A percentile compares a stretch with the other conserved stretches of the same genome.
These are phyloP conservation scores for Fregata magnificens DNA, from an alignment of 2,113 vertebrate genomes.

Conservation along the genomic window DNA sequence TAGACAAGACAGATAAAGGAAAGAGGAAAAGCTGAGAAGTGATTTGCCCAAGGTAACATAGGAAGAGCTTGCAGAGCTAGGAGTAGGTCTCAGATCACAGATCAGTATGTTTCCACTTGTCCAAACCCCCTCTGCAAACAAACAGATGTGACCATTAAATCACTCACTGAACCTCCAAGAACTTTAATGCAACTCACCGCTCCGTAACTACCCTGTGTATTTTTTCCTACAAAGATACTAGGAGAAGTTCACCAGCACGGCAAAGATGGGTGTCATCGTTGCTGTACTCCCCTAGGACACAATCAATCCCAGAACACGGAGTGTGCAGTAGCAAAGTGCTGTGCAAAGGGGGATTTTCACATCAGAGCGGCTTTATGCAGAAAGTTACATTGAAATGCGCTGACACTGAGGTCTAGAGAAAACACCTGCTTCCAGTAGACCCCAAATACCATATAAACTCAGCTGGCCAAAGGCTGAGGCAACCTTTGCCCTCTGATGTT, in stretches of 20 bases:
- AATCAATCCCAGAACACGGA: neutral
- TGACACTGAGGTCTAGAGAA: neutral
- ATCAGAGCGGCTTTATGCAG: neutral
- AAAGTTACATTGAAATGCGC: neutral
- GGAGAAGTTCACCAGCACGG: neutral
- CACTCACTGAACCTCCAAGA: neutral
- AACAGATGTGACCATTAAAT: conserved; percentile 15
- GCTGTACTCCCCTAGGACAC: neutral
- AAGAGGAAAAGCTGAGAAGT: neutral
- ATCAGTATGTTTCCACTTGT: conserved; percentile 1
- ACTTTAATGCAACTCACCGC: neutral
- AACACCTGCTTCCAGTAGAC: neutral
- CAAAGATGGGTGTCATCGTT: neutral
- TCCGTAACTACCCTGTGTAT: fast-evolving
- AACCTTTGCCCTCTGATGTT: neutral
- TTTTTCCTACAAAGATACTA: neutral
- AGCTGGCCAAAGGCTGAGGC: neutral
- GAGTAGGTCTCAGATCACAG: neutral
- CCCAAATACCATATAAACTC: neutral
- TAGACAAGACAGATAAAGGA: conserved; percentile 34
- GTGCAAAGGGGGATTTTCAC: neutral
- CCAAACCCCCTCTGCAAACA: neutral
- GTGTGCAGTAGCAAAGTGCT: neutral
- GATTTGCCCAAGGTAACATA: conserved; percentile 1
- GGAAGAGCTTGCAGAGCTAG: neutral